These are phyloP conservation scores for Bryconaethiops microstoma DNA, from an alignment of 2,797 vertebrate genomes.

Conservation along the genomic window DNA sequence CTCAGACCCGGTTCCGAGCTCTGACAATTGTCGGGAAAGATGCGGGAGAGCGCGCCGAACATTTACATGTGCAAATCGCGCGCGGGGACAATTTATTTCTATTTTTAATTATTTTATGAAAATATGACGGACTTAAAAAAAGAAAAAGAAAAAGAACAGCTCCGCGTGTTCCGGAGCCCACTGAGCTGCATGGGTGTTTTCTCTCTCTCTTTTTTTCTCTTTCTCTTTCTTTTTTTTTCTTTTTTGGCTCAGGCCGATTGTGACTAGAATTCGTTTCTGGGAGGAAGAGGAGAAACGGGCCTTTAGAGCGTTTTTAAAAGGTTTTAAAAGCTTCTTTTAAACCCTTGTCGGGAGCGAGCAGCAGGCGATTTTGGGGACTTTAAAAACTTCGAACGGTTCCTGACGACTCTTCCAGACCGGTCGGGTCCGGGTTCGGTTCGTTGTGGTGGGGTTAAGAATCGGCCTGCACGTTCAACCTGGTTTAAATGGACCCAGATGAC, in stretches of 20 bases:
- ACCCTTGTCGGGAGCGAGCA: no score
- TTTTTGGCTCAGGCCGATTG: constrained; percentile 72
- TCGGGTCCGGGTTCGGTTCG: not conserved
- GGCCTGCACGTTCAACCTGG: not conserved
- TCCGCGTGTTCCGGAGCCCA: constrained; percentile 70
- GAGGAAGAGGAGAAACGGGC: constrained; percentile 77
- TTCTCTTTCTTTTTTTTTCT: not conserved
- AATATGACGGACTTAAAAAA: constrained; percentile 90
- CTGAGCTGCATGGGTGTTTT: constrained; percentile 72
- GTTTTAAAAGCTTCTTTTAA: no score
- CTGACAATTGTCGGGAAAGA: constrained; percentile 87
- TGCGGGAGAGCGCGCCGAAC: constrained; percentile 66
- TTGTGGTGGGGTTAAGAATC: no score
- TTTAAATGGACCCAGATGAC: constrained; percentile 48
- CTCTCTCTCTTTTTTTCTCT: constrained; percentile 25
- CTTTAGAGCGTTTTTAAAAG: not conserved
- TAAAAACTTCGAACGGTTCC: not conserved
- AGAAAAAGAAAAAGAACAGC: constrained; percentile 38
- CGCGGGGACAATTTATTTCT: constrained; percentile 77
- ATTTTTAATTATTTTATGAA: constrained; percentile 99
- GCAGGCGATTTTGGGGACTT: not conserved
- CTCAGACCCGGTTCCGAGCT: constrained; percentile 51
- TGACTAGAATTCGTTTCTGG: constrained; percentile 85
- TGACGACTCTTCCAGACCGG: not conserved
- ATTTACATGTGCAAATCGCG: constrained; percentile 71